Base-by-base conservation (phyloP, 2,888 invertebrate genomes). In the Gastrophysa polygoni region DNA sequence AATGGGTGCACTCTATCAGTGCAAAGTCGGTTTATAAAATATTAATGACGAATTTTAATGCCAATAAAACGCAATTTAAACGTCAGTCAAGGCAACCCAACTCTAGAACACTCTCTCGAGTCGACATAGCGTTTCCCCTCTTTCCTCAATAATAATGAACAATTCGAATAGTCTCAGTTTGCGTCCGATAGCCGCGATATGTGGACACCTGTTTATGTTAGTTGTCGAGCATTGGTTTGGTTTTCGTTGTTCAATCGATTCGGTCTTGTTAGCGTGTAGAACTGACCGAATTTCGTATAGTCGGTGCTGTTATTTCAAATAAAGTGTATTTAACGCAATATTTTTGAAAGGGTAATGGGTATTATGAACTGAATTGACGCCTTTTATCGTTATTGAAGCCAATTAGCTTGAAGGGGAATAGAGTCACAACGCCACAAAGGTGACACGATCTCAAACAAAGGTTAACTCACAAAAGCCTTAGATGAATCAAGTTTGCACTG, bases 141-240 rank as follows among this genome's bases (percentile, higher is more conserved):
- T 34, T 47, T 57, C 48, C 49, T 46, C 57, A 57, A 57, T 38
- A 34, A 29, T 48, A 57, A 48, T 16, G 48, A 28, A 48, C 57
- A 46, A 29, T 38, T 38, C 57, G 48, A 54, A 38, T 16, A 44
- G 54, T 54, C 43, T 54, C 24, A 7, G 7, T 7, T 7, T 24
- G 54, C 38, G 10, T 43, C 24, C 4, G 17, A 38, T 21, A 17
- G 54, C 28, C n/a, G 38, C n/a, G 54, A 14, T 43, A 54, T 34
- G 43, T 28, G 11, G 52, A 20, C 20, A 44, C 44, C 32, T 46
- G 46, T n/a, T n/a, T n/a, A n/a, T n/a, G n/a, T n/a, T n/a, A n/a
- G n/a, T 28, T 10, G 21, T 24, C 20, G 34, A 38, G 17, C 7
- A 18, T 52, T 16, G 38, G 16, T 54, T 21, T n/a, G 3, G 24